These are phyloP conservation scores for Drosophila nr. perissopoda DNA, from an alignment of 2,888 invertebrate species.

Conservation along the genomic window DNA sequence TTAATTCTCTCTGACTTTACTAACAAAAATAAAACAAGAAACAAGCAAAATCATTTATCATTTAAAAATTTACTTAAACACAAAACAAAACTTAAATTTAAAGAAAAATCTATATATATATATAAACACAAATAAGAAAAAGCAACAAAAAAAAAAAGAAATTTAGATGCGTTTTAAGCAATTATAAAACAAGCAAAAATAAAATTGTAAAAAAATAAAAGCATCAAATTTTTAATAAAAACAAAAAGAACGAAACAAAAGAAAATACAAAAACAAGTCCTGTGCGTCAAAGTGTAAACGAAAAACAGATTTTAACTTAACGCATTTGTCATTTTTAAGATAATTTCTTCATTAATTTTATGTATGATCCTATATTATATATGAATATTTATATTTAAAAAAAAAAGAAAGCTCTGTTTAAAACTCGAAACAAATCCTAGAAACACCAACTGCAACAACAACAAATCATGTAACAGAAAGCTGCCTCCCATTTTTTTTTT, in stretches of 20 bases:
- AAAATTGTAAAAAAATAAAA: slow-evolving; percentile 62
- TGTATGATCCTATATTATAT: slow-evolving; percentile 71
- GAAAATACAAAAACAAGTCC: slow-evolving; percentile 48
- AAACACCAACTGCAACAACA: slow-evolving; percentile 28
- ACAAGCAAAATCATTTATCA: slow-evolving; percentile 72
- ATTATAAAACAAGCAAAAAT: slow-evolving; percentile 33
- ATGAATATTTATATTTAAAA: slow-evolving; percentile 71
- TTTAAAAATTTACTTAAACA: slow-evolving; percentile 74
- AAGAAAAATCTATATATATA: slow-evolving; percentile 67
- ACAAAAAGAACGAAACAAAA: slow-evolving; percentile 40
- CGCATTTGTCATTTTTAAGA: slow-evolving; percentile 63
- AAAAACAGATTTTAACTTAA: slow-evolving; percentile 35
- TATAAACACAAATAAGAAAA: slow-evolving; percentile 15
- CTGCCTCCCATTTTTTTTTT: slow-evolving; percentile 31
- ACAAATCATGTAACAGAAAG: slow-evolving; percentile 40
- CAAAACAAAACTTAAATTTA: slow-evolving; percentile 70
- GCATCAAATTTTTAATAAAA: slow-evolving; percentile 63
- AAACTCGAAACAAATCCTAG: slow-evolving; percentile 41
- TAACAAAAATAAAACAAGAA: slow-evolving; percentile 51
- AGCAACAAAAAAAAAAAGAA: slow-evolving; percentile 45
- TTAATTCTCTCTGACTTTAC: slow-evolving; percentile 68
- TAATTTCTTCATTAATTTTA: slow-evolving; percentile 64
- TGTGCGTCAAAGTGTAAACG: slow-evolving; percentile 48
- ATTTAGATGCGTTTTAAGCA: slow-evolving; percentile 71
- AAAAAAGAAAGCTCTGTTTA: slow-evolving; percentile 49